phyloP scores from a whole-genome alignment of 2,888 invertebrate genomes.

The Druceiella hillmani region DNA sequence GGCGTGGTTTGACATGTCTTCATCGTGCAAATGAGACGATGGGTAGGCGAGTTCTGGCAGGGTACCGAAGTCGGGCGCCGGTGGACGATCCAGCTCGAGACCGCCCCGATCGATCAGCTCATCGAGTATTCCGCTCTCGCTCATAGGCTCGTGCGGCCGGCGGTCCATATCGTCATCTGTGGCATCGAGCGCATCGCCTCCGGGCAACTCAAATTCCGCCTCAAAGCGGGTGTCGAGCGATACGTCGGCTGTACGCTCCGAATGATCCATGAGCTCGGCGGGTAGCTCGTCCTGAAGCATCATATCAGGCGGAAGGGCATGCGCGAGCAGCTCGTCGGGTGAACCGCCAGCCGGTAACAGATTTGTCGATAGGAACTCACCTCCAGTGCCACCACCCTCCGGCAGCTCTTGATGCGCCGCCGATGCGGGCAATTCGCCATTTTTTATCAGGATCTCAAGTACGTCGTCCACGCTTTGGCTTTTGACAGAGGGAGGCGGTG shows the following conservation, averaged over 20 bases:
- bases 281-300: constrained; percentile 36
- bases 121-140: constrained; percentile 18
- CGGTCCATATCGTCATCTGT: constrained; percentile 36
- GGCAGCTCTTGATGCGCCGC: constrained; percentile 49
- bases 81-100: constrained; percentile 15
- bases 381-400: constrained; percentile 42
- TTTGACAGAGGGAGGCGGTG: constrained; percentile 37
- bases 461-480: constrained; percentile 89
- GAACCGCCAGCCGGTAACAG: constrained; percentile 31
- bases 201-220: constrained; percentile 7
- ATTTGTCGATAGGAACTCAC: constrained; percentile 29
- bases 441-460: constrained; percentile 87
- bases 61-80: constrained; percentile 36
- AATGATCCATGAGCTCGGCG: constrained; percentile 29
- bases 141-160: constrained; percentile 12
- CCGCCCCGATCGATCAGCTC: constrained; percentile 19
- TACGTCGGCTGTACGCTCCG: constrained; percentile 31
- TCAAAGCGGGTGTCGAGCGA: constrained; percentile 42
- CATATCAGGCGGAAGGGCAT: constrained; percentile 34
- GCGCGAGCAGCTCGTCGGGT: constrained; percentile 29
- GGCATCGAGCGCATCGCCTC: neutral
- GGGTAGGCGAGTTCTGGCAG: constrained; percentile 45
- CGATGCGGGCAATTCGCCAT: constrained; percentile 86
- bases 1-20: constrained; percentile 33
- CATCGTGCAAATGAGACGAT: constrained; percentile 34